phyloP scores from a whole-genome alignment of 92 coral and sea anemone species.

The Anthopleura xanthogrammica region DNA sequence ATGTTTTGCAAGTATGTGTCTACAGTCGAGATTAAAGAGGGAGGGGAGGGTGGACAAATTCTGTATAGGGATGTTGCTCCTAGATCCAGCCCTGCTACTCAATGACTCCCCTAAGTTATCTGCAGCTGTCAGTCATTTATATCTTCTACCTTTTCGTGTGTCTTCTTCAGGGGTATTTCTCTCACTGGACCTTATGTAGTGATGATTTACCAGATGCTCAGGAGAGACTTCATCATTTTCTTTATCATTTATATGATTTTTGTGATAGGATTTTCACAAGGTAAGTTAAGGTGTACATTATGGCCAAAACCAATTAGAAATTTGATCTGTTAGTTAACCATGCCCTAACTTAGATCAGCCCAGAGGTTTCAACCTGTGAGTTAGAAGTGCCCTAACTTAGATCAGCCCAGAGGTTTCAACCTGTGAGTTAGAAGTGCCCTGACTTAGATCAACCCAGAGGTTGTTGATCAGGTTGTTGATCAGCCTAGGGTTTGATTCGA shows the following conservation, averaged over 20 bases:
- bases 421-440: too few relatives aligned
- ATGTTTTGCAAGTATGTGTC: conserved; percentile 74
- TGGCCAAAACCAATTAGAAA: too few relatives aligned
- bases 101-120: neutral
- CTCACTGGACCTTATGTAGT: conserved; percentile 85
- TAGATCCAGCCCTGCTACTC: too few relatives aligned
- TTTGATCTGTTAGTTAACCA: too few relatives aligned
- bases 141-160: neutral
- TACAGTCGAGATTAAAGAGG: neutral
- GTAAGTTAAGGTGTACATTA: conserved; percentile 22
- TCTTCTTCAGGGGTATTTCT: conserved; percentile 65
- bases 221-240: conserved; percentile 77
- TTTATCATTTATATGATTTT: conserved; percentile 77
- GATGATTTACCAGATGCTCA: conserved; percentile 88
- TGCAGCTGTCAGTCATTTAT: neutral
- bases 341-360: too few relatives aligned
- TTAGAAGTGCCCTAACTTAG: too few relatives aligned
- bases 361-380: too few relatives aligned
- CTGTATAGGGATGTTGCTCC: too few relatives aligned
- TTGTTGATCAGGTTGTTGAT: too few relatives aligned
- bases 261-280: conserved; percentile 89
- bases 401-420: too few relatives aligned
- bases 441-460: too few relatives aligned
- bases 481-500: neutral
- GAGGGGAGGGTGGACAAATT: neutral